Conservation (phyloP, 2,888 invertebrate genomes). For the Callinectes sapidus region DNA sequence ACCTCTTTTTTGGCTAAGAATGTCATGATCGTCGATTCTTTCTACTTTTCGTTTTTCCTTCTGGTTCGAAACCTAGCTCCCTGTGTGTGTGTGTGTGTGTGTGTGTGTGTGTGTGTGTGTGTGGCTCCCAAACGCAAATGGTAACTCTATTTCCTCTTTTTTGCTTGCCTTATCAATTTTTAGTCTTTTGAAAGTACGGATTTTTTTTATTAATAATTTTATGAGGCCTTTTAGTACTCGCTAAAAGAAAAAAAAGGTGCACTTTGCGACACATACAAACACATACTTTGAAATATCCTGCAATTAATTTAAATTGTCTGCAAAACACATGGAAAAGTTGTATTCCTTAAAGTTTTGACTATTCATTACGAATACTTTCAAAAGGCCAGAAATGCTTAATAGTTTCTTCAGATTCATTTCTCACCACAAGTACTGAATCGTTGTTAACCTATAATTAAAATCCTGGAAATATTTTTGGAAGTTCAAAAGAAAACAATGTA, state of each 20-base stretch:
- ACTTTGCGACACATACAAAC: background rate
- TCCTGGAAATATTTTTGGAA: no score
- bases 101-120: conserved; percentile 1
- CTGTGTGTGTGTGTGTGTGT: conserved; percentile 37
- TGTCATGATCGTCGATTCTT: background rate
- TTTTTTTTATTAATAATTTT: background rate
- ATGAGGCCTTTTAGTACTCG: background rate
- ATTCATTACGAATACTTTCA: no score
- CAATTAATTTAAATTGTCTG: no score
- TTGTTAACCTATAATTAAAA: no score
- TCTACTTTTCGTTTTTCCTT: background rate
- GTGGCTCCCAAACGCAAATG: background rate
- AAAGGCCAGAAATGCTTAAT: no score
- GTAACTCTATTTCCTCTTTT: background rate
- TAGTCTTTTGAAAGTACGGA: background rate
- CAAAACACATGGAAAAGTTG: no score
- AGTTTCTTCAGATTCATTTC: no score
- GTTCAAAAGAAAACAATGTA: no score
- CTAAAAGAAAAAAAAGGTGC: background rate
- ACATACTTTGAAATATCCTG: no score
- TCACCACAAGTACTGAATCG: no score
- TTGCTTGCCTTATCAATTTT: background rate
- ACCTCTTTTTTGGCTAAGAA: conserved; percentile 12
- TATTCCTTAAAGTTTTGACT: no score
- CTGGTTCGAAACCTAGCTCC: background rate